Evolutionary conservation across 2,888 invertebrate genomes (phyloP).

Genomic region (Pocota personata): DNA sequence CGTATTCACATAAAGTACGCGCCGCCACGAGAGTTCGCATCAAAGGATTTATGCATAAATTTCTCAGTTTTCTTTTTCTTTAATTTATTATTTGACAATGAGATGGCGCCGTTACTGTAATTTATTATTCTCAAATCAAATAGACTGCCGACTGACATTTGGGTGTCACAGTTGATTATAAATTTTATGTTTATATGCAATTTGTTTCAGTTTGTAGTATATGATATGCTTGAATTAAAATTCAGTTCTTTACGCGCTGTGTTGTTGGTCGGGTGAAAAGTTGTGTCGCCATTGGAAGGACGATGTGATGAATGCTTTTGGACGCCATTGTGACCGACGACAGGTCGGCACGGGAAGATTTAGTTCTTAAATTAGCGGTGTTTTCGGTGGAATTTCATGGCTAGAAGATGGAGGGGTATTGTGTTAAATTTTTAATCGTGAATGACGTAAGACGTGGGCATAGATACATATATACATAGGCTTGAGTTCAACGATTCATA

Average conservation of each 20-base stretch:
- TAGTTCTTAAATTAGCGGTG: neutral
- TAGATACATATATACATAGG: too few species aligned
- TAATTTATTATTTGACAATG: slow-evolving; percentile 56
- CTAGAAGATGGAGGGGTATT: too few species aligned
- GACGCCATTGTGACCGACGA: slow-evolving; percentile 4
- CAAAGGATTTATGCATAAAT: slow-evolving; percentile 44
- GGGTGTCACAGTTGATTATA: slow-evolving; percentile 46
- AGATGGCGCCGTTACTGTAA: slow-evolving; percentile 55
- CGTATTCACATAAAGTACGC: neutral
- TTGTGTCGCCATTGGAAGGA: slow-evolving; percentile 15
- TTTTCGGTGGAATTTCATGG: too few species aligned
- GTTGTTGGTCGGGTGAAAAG: neutral
- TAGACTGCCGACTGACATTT: slow-evolving; percentile 43
- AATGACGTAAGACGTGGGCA: too few species aligned
- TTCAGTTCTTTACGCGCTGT: neutral
- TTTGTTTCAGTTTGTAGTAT: neutral
- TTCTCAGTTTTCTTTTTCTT: neutral
- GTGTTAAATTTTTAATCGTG: too few species aligned
- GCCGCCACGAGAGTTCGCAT: slow-evolving; percentile 15
- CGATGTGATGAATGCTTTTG: neutral
- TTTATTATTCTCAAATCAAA: slow-evolving; percentile 47
- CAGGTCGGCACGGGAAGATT: neutral
- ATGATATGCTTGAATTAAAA: slow-evolving; percentile 6
- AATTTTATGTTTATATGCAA: slow-evolving; percentile 15
- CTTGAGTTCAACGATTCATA: too few species aligned